Evolutionary conservation across 2,113 vertebrate species (phyloP).

Genomic region (Serilophus lunatus): DNA sequence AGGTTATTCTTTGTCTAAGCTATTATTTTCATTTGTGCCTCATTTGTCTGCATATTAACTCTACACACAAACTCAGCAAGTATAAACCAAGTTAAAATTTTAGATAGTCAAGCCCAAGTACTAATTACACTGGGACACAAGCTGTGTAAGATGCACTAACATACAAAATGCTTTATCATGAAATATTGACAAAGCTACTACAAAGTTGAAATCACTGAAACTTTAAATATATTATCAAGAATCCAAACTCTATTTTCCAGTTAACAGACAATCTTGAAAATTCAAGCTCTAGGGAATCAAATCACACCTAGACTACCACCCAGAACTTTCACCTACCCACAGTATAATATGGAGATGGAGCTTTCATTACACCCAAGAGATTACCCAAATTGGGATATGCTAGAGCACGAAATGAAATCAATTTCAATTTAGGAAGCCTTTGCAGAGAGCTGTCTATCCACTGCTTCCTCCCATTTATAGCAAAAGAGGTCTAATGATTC

Average conservation of each 20-base stretch:
- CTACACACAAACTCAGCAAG: background rate
- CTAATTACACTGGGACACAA: background rate
- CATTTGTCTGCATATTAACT: background rate
- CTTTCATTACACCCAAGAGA: slow-evolving; percentile 17
- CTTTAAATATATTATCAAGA: background rate
- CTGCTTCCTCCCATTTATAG: background rate
- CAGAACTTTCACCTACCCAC: background rate
- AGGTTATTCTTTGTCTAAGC: background rate
- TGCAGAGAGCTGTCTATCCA: background rate
- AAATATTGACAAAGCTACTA: background rate
- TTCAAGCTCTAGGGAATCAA: background rate
- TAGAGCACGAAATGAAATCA: slow-evolving; percentile 41
- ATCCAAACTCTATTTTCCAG: background rate
- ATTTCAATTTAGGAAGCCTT: slow-evolving; percentile 17
- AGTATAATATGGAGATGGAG: background rate
- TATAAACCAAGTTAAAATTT: background rate
- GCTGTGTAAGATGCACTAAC: background rate
- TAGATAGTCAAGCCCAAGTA: background rate
- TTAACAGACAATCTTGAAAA: background rate
- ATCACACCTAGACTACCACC: background rate
- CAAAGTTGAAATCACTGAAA: background rate
- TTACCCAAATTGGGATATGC: slow-evolving; percentile 7
- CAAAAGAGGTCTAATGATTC: slow-evolving; percentile 7
- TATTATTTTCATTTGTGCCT: background rate
- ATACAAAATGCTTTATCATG: background rate